Percentiles rank a stretch among this genome's conserved stretches.
Conservation (phyloP, 2,888 invertebrate genomes). For the Autographa pulchrina region DNA sequence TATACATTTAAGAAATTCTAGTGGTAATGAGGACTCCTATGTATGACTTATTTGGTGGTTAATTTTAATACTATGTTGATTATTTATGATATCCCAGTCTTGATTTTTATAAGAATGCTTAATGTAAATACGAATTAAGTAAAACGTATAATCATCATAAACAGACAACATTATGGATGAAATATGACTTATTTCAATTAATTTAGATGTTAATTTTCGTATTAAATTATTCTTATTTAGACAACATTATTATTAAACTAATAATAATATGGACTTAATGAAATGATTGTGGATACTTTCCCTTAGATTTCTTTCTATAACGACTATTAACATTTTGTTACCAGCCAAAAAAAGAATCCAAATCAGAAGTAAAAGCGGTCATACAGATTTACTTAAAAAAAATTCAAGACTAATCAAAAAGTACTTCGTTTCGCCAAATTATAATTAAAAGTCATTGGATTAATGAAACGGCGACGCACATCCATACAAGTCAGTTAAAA, state of each 20-base stretch:
- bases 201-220: too few species aligned
- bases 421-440: constrained; percentile 8
- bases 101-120: background rate
- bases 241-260: too few species aligned
- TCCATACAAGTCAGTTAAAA: constrained; percentile 10
- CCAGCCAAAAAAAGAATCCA: too few species aligned
- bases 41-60: constrained; percentile 13
- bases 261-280: too few species aligned
- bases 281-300: too few species aligned
- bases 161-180: too few species aligned
- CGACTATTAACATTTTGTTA: too few species aligned
- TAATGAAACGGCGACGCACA: constrained; percentile 24
- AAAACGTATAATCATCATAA: too few species aligned
- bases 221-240: too few species aligned
- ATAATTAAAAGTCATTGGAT: constrained; percentile 23
- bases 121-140: too few species aligned
- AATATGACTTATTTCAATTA: too few species aligned
- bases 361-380: background rate
- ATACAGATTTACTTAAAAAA: background rate
- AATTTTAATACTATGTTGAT: constrained; percentile 6
- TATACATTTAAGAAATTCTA: constrained; percentile 22
- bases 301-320: too few species aligned
- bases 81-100: constrained; percentile 10
- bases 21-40: constrained; percentile 19
- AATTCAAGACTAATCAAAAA: background rate